Percentiles rank a stretch among this genome's conserved stretches.
Evolutionary conservation across 2,888 invertebrate genomes (phyloP).

Genomic region (Calephelis perditalis): DNA sequence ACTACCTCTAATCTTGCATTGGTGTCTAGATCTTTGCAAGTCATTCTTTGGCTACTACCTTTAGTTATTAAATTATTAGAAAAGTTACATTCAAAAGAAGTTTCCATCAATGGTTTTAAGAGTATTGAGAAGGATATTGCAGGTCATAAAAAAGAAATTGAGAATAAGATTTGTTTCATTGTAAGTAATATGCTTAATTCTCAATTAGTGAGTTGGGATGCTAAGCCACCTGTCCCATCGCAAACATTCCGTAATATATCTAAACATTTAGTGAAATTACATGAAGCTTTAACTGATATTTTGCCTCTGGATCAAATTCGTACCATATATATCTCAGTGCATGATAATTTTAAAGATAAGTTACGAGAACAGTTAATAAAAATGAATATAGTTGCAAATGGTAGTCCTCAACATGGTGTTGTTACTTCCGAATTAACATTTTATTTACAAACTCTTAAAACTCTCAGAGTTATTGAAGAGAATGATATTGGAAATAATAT

Average conservation of each 20-base stretch:
- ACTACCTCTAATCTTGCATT: conserved; percentile 95
- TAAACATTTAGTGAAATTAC: conserved; percentile 91
- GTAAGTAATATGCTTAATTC: conserved; percentile 90
- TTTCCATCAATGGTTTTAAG: conserved; percentile 78
- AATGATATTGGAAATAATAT: conserved; percentile 86
- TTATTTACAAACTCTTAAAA: conserved; percentile 91
- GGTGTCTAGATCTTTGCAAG: conserved; percentile 89
- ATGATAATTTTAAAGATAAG: conserved; percentile 91
- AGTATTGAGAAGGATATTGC: conserved; percentile 87
- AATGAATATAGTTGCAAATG: conserved; percentile 95
- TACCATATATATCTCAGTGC: conserved; percentile 86
- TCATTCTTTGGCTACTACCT: conserved; percentile 88
- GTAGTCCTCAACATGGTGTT: conserved; percentile 97
- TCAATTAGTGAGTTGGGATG: conserved; percentile 93
- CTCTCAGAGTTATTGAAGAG: conserved; percentile 85
- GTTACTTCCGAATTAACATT: conserved; percentile 95
- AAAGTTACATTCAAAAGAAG: conserved; percentile 71
- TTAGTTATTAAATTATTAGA: conserved; percentile 84
- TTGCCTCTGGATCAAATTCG: conserved; percentile 89
- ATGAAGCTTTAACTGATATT: conserved; percentile 93
- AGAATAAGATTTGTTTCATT: conserved; percentile 93
- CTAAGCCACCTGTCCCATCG: conserved; percentile 96
- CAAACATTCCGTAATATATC: conserved; percentile 92
- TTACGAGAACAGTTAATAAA: conserved; percentile 89
- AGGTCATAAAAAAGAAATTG: conserved; percentile 95